Evolutionary conservation across 2,888 invertebrate genomes (phyloP).

Genomic region (Agrenia bidenticulata): DNA sequence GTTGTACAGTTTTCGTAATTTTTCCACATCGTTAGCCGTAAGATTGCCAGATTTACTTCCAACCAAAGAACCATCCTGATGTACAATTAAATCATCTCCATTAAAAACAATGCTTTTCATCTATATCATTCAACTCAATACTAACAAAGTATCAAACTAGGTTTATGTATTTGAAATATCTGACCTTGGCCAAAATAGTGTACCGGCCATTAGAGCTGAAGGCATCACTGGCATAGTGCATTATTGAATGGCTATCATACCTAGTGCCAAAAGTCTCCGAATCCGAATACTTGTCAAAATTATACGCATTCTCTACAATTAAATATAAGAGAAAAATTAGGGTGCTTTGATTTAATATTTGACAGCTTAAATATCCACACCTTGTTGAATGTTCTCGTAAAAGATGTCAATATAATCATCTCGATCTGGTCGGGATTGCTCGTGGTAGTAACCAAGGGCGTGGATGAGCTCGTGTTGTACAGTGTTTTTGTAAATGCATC

Average conservation of each 20-base stretch:
- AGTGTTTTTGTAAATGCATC: slow-evolving; percentile 29
- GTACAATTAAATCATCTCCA: too few species aligned
- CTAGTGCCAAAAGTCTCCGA: neutral
- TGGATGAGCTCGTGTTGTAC: slow-evolving; percentile 58
- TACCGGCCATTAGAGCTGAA: neutral
- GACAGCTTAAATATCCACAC: slow-evolving; percentile 54
- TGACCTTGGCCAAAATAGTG: too few species aligned
- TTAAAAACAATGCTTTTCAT: too few species aligned
- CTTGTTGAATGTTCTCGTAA: slow-evolving; percentile 54
- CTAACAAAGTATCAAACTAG: too few species aligned
- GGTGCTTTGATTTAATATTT: neutral
- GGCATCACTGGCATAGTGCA: neutral
- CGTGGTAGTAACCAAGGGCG: slow-evolving; percentile 57
- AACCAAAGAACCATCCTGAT: too few species aligned
- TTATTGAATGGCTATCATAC: neutral
- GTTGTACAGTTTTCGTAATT: too few species aligned
- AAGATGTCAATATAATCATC: slow-evolving; percentile 55
- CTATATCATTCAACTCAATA: too few species aligned
- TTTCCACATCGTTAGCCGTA: too few species aligned
- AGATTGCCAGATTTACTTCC: too few species aligned
- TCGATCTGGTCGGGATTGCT: slow-evolving; percentile 57
- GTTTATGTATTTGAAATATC: too few species aligned
- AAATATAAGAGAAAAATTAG: neutral
- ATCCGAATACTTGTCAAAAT: neutral
- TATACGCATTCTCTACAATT: neutral